phyloP scores from a whole-genome alignment of 2,797 vertebrate species.

The Myotis pilosus region DNA sequence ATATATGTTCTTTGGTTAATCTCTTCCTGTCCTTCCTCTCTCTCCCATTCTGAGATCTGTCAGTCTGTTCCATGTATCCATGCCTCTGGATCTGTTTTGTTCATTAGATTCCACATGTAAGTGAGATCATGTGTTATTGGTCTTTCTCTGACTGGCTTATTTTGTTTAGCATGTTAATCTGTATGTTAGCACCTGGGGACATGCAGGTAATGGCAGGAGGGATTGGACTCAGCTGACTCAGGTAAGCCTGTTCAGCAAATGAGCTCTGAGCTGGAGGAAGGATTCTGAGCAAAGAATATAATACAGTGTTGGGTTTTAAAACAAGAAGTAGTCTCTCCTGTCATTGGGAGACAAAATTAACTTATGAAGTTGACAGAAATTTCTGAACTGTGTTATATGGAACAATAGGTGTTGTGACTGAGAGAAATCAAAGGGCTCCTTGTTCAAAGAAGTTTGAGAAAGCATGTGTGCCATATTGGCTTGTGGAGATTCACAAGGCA shows the following conservation, averaged over 20 bases:
- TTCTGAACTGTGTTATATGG: background rate
- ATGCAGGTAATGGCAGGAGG: background rate
- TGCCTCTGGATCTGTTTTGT: background rate
- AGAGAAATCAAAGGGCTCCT: background rate
- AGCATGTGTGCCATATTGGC: background rate
- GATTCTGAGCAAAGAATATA: background rate
- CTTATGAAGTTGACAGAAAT: background rate
- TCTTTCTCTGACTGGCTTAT: background rate
- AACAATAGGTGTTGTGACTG: background rate
- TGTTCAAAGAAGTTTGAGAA: background rate
- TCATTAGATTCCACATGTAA: background rate
- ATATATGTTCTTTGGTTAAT: background rate
- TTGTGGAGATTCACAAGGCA: background rate
- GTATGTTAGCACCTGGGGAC: background rate
- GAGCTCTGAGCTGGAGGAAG: background rate
- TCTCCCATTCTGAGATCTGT: background rate
- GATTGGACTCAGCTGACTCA: background rate
- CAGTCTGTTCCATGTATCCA: background rate
- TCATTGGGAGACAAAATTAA: background rate
- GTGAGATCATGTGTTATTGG: background rate
- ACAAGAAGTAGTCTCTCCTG: background rate
- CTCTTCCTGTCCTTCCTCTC: background rate
- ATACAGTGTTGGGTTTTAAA: background rate
- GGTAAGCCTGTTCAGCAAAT: background rate
- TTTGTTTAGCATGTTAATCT: background rate